Evolutionary conservation across 2,888 invertebrate species (phyloP).

Genomic region (Scaptomyza tumidula): DNA sequence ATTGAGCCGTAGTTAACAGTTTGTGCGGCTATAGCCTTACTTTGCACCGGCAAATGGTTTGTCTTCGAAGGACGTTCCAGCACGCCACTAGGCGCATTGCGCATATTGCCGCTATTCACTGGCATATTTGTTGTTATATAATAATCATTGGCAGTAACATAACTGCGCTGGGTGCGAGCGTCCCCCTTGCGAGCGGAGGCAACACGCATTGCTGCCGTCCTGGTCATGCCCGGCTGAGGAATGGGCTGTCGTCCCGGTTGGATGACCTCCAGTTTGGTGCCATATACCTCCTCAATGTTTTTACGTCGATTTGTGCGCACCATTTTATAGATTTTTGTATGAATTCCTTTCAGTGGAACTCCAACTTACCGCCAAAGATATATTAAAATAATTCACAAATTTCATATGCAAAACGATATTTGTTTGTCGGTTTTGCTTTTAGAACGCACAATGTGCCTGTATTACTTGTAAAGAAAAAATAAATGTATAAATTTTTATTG

Average conservation of each 20-base stretch:
- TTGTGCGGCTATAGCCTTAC: constrained; percentile 20
- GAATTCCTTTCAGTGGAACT: not conserved
- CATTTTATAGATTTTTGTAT: constrained; percentile 55
- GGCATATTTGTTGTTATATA: constrained; percentile 68
- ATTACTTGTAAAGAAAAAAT: constrained; percentile 46
- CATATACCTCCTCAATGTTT: constrained; percentile 80
- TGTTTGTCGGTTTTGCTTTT: constrained; percentile 5
- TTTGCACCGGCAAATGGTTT: constrained; percentile 24
- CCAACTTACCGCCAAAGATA: constrained; percentile 35
- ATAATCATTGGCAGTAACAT: constrained; percentile 68
- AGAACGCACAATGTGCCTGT: constrained; percentile 23
- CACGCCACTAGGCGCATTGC: constrained; percentile 21
- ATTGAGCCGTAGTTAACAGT: constrained; percentile 37
- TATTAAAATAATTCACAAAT: constrained; percentile 9
- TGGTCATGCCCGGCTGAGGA: constrained; percentile 49
- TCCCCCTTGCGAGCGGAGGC: constrained; percentile 51
- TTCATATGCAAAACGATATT: constrained; percentile 21
- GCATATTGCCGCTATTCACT: constrained; percentile 49
- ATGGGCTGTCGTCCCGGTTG: constrained; percentile 48
- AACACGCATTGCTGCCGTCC: constrained; percentile 55
- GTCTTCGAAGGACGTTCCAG: constrained; percentile 22
- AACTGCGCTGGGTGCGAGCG: constrained; percentile 62
- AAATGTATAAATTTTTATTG: constrained; percentile 47
- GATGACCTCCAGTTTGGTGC: constrained; percentile 66
- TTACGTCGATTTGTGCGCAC: constrained; percentile 78